Base-by-base conservation (phyloP, 2,797 vertebrate species). In the Spea hammondii region DNA sequence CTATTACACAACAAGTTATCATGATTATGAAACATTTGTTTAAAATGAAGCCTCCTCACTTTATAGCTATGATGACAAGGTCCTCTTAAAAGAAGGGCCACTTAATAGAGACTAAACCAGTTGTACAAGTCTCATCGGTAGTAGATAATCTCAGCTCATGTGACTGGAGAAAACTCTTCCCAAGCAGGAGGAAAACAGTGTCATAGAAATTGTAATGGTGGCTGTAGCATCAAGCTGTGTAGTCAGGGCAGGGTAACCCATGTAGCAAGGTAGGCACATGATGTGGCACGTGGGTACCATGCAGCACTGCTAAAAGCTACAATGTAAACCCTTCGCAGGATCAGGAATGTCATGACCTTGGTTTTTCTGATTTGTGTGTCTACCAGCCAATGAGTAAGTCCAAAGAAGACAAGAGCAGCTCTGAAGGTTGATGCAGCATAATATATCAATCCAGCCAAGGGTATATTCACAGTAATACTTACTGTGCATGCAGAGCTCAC, bases 401-500 rank as follows among this genome's bases (percentile, higher is more conserved):
- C 9, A 13, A 13, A 5, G 4, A 57, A 13, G 55, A 57, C 5
- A 9, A 57, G 8, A 0, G n/a, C 11, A 13, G 5, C 5, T 5
- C n/a, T 12, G 5, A 57, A 57, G 55, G n/a, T 17, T 53, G 59
- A 57, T 12, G 6, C 59, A 3, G 32, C 32, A 32, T 32, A 32
- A 32, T 32, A 32, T 32, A 32, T 32, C 6, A 53, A 62, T 62
- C n/a, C 12, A 12, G n/a, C 48, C 32, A 8, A 50, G 73, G 7
- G 45, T 70, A 13, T 54, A 17, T 47, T 13, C 69, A 32, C 54
- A 65, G 10, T 49, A 51, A 76, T 46, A 91, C 97, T 99, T 92
- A 99, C 97, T 94, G 47, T 98, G 96, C 74, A 93, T 93, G 82
- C 97, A 99, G 84, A 99, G 94, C 81, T 97, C 95, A 0, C 93